A percentile compares a stretch with the other conserved stretches of the same genome.
Evolutionary conservation across 2,888 invertebrate species (phyloP).

Genomic region (Drosophila melanosoma): DNA sequence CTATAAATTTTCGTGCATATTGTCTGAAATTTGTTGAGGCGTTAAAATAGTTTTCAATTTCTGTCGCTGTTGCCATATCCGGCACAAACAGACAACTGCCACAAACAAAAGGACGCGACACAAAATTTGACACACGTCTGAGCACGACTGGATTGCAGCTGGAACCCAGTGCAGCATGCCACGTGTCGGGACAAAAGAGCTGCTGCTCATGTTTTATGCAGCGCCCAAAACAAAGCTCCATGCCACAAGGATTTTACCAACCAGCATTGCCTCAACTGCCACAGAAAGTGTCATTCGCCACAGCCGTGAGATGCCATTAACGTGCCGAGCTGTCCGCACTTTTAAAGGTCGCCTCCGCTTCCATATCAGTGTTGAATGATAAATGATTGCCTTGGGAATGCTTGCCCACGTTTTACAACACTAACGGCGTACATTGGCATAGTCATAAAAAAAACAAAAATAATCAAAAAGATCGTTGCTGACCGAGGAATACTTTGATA

Average conservation of each 20-base stretch:
- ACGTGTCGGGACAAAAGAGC: conserved; percentile 26
- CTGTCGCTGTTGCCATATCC: conserved; percentile 42
- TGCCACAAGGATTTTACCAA: conserved; percentile 29
- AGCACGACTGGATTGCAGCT: conserved; percentile 63
- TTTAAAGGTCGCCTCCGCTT: conserved; percentile 26
- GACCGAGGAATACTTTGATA: not conserved
- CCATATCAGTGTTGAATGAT: conserved; percentile 22
- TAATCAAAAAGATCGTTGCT: not conserved
- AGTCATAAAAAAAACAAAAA: not conserved
- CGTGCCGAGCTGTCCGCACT: conserved; percentile 44
- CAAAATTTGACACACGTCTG: conserved; percentile 73
- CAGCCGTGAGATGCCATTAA: conserved; percentile 25
- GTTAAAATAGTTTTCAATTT: conserved; percentile 73
- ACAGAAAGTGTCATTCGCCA: conserved; percentile 24
- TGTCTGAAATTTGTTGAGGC: conserved; percentile 61
- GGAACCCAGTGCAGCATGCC: conserved; percentile 38
- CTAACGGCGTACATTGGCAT: not conserved
- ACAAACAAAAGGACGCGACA: conserved; percentile 51
- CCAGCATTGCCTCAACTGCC: not conserved
- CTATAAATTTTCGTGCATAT: conserved; percentile 57
- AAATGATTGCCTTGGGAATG: conserved; percentile 31
- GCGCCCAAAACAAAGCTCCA: conserved; percentile 24
- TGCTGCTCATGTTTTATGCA: conserved; percentile 74
- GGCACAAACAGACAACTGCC: conserved; percentile 20
- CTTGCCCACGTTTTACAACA: not conserved